Conservation (phyloP, 2,113 vertebrate species). For the Baryphthengus martii region DNA sequence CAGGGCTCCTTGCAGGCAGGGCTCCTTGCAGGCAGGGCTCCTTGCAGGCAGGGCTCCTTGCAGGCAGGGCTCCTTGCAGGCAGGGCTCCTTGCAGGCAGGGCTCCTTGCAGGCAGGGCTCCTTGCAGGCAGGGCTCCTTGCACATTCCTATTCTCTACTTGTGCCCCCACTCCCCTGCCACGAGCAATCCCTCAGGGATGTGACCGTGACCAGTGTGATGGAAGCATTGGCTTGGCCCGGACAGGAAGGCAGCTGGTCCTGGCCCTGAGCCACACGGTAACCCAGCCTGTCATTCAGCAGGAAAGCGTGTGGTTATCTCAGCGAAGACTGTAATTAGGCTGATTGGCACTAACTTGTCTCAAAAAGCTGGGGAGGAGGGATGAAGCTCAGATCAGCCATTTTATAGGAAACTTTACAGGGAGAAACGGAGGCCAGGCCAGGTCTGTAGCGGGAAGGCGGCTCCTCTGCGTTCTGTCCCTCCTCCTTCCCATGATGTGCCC, state of each 20-base stretch:
- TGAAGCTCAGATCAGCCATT: background rate
- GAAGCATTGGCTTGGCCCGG: background rate
- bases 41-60: background rate
- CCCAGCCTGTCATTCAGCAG: background rate
- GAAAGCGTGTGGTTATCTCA: slow-evolving; percentile 28
- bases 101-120: no score
- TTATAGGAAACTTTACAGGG: background rate
- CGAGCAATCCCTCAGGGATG: fast-evolving
- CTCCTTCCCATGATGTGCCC: fast-evolving
- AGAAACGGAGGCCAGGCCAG: background rate
- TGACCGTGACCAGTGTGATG: fast-evolving
- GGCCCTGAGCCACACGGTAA: background rate
- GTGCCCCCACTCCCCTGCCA: no score
- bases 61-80: background rate
- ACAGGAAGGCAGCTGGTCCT: background rate
- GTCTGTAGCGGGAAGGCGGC: background rate
- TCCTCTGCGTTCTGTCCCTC: background rate
- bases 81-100: background rate
- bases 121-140: background rate
- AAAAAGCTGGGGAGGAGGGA: slow-evolving; percentile 3
- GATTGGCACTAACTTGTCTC: slow-evolving; percentile 32
- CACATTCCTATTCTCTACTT: no score
- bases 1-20: background rate
- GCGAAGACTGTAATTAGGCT: slow-evolving; percentile 33
- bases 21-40: background rate